Evolutionary conservation across 2,113 vertebrate species (phyloP).

Genomic region (Colossoma macropomum): DNA sequence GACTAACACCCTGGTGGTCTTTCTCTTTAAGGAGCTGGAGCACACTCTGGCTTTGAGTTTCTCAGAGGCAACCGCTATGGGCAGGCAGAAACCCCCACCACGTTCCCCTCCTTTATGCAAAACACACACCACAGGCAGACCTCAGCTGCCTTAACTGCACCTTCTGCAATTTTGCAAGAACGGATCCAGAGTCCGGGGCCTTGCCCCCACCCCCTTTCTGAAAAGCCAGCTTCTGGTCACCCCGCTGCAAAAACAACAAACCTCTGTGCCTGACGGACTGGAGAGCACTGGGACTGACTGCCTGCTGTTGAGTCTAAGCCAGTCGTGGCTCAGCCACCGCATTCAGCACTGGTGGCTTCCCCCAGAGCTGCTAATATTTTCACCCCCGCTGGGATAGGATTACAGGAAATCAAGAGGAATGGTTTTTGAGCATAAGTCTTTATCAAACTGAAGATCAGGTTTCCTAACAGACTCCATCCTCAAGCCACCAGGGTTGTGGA

Average conservation of each 20-base stretch:
- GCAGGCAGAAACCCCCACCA: constrained; percentile 71
- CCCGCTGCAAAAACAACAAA: constrained; percentile 61
- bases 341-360: constrained; percentile 80
- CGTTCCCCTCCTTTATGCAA: constrained; percentile 66
- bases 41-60: constrained; percentile 71
- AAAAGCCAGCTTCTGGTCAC: constrained; percentile 39
- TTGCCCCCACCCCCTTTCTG: constrained; percentile 7
- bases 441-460: constrained; percentile 80
- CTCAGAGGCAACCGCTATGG: constrained; percentile 67
- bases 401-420: constrained; percentile 95
- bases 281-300: constrained; percentile 68
- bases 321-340: constrained; percentile 62
- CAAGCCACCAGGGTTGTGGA: constrained; percentile 68
- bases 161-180: constrained; percentile 76
- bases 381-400: constrained; percentile 88
- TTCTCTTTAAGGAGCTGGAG: constrained; percentile 74
- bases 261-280: constrained; percentile 67
- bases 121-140: constrained; percentile 45
- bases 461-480: constrained; percentile 77
- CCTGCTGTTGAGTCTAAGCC: constrained; percentile 66
- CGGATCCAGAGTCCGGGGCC: constrained; percentile 58
- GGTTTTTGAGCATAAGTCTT: constrained; percentile 83
- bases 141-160: constrained; percentile 63
- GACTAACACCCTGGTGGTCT: constrained; percentile 69
- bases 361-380: constrained; percentile 89